Evolutionary conservation across 2,113 vertebrate genomes (phyloP).

Genomic region (Brachypodius melanocephalos): DNA sequence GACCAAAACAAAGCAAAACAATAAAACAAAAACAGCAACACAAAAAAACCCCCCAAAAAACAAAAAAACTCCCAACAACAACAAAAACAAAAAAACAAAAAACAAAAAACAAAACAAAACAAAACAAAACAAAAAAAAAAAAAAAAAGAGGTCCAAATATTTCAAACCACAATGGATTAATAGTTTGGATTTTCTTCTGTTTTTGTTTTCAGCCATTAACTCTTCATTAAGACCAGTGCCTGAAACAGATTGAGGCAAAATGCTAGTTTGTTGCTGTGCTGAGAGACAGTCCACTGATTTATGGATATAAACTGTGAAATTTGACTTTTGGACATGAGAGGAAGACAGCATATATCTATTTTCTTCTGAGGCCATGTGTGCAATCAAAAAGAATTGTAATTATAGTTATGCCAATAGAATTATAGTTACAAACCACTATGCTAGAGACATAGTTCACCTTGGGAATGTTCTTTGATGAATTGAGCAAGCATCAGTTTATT

Average conservation of each 20-base stretch:
- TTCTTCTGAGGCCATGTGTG: neutral
- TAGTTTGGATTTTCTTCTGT: neutral
- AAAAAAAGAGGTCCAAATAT: neutral
- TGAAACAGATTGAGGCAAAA: neutral
- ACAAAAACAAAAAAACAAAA: too few relatives aligned
- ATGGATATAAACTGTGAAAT: neutral
- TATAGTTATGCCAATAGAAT: neutral
- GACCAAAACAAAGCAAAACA: neutral
- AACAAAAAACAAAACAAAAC: too few relatives aligned
- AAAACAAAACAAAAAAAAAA: too few relatives aligned
- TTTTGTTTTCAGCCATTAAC: neutral
- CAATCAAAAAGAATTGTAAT: neutral
- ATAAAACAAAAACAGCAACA: too few relatives aligned
- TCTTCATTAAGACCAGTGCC: neutral
- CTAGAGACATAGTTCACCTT: neutral
- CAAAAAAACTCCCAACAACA: too few relatives aligned
- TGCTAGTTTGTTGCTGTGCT: neutral
- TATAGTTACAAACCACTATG: neutral
- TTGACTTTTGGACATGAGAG: neutral
- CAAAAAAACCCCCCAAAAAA: too few relatives aligned
- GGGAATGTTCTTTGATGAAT: neutral
- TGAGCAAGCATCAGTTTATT: neutral
- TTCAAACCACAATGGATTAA: neutral
- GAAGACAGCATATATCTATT: neutral
- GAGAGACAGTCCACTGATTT: neutral